Conservation (phyloP, 2,113 vertebrate genomes). For the Lophura nycthemera region DNA sequence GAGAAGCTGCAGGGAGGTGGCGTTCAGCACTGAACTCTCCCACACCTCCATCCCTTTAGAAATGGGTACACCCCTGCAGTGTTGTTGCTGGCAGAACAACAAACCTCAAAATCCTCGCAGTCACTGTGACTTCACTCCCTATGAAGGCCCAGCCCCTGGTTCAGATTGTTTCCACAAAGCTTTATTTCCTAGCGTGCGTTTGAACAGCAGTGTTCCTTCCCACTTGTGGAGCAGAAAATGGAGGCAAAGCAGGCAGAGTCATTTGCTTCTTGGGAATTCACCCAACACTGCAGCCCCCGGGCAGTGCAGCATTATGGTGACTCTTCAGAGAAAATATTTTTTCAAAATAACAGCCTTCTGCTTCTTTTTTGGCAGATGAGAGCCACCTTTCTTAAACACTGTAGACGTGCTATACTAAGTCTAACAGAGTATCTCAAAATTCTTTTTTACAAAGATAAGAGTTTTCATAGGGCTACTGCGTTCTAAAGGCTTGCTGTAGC, state of each 20-base stretch:
- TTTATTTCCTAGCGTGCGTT: not conserved
- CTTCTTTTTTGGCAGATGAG: not conserved
- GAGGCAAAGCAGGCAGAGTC: not conserved
- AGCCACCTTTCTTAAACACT: not conserved
- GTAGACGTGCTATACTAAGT: not conserved
- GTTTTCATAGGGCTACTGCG: not conserved
- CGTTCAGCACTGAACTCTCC: not conserved
- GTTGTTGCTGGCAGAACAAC: conserved; percentile 19
- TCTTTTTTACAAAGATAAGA: not conserved
- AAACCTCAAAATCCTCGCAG: not conserved
- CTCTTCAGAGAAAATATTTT: not conserved
- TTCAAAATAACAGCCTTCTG: not conserved
- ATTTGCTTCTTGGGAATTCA: not conserved
- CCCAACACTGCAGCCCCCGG: not conserved
- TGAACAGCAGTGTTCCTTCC: not conserved
- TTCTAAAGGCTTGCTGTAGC: not conserved
- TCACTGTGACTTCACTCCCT: not conserved
- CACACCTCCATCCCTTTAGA: not conserved
- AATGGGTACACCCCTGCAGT: not conserved
- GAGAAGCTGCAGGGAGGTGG: not conserved
- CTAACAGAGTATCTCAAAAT: not conserved
- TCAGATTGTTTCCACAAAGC: not conserved
- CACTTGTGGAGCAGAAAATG: not conserved
- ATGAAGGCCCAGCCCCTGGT: not conserved
- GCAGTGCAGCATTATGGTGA: not conserved